Percentiles rank a stretch among this genome's conserved stretches.
These are phyloP conservation scores for Chiloscyllium punctatum DNA, from an alignment of 2,797 vertebrate genomes.

Conservation along the genomic window DNA sequence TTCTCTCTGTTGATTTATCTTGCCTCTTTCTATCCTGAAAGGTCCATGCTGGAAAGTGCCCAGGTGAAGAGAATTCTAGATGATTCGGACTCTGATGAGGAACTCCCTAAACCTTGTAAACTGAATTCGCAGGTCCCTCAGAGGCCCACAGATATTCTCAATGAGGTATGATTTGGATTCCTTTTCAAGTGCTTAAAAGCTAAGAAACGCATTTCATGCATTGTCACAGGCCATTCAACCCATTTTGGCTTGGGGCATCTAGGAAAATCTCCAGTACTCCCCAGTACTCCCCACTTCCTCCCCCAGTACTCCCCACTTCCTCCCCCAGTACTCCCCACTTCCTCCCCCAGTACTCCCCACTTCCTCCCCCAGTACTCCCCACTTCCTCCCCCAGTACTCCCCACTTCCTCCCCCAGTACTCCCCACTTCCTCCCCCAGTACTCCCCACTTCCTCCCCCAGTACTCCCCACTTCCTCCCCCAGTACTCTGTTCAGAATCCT, in stretches of 20 bases:
- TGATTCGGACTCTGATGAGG: constrained; percentile 77
- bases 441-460: too few species aligned
- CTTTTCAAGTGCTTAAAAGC: background rate
- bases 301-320: too few species aligned
- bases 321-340: too few species aligned
- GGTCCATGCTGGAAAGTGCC: constrained; percentile 71
- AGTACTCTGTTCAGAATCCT: background rate
- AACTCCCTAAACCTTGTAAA: constrained; percentile 39
- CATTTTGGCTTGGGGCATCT: background rate
- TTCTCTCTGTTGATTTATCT: background rate
- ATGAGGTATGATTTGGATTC: constrained; percentile 57
- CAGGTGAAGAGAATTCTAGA: constrained; percentile 65
- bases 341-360: too few species aligned
- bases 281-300: too few species aligned
- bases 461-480: too few species aligned
- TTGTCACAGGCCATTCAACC: background rate
- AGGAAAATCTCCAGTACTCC: background rate
- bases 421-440: too few species aligned
- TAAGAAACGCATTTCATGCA: background rate
- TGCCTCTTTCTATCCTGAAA: constrained; percentile 41
- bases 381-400: too few species aligned
- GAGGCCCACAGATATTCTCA: constrained; percentile 58
- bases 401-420: too few species aligned
- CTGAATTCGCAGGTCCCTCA: background rate
- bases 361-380: too few species aligned